Conservation (phyloP, 2,113 vertebrate genomes). For the Opisthocomus hoazin region DNA sequence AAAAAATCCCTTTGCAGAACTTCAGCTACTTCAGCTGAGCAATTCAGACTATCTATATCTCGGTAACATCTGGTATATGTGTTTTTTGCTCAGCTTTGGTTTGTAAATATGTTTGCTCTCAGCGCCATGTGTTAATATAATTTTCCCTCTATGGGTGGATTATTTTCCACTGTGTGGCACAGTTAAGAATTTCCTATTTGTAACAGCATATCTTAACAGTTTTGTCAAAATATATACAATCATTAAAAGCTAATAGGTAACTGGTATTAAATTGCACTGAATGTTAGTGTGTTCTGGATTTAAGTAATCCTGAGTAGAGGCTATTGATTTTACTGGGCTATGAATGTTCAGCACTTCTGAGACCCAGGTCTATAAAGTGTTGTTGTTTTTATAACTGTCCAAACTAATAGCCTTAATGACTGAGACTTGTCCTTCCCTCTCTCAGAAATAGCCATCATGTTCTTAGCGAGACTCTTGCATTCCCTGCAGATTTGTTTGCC, state of each 20-base stretch:
- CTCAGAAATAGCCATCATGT: not conserved
- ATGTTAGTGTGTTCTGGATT: not conserved
- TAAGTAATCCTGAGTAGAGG: not conserved
- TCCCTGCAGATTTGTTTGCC: not conserved
- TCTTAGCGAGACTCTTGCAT: not conserved
- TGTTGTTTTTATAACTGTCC: conserved; percentile 16
- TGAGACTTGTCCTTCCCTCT: not conserved
- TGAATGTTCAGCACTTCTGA: conserved; percentile 34
- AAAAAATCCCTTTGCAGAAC: conserved; percentile 5
- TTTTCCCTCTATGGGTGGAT: conserved; percentile 34
- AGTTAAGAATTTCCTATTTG: not conserved
- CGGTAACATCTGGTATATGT: conserved; percentile 52
- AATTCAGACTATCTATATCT: conserved; percentile 33
- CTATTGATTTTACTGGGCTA: conserved; percentile 38
- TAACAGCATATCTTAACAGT: not conserved
- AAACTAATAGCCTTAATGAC: not conserved
- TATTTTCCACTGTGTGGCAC: conserved; percentile 20
- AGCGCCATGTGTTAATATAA: conserved; percentile 35
- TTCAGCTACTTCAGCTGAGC: conserved; percentile 36
- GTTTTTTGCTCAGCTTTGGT: conserved; percentile 23
- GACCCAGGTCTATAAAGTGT: not conserved
- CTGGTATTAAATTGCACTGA: not conserved
- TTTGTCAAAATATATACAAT: not conserved
- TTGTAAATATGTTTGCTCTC: conserved; percentile 56
- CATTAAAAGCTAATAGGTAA: not conserved